Evolutionary conservation across 1,140 invertebrate genomes (phyloP).

Genomic region (Aphis craccivora): DNA sequence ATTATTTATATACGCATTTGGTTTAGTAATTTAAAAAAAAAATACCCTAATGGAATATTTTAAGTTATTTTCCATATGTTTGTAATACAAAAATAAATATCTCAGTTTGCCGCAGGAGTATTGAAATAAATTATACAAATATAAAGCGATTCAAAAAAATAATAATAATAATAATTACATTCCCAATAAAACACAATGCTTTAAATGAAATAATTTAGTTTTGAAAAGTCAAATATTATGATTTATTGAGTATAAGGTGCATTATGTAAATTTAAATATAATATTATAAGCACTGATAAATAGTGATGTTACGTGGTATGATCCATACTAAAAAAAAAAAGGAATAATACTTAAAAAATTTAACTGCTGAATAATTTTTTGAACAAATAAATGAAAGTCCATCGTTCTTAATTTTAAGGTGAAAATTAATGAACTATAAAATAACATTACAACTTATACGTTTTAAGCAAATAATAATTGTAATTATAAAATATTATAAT

Average conservation of each 20-base stretch:
- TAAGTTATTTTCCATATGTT: slow-evolving; percentile 18
- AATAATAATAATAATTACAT: neutral
- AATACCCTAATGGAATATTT: neutral
- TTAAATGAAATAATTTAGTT: neutral
- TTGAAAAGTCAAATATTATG: neutral
- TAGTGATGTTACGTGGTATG: neutral
- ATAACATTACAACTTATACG: neutral
- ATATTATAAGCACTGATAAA: neutral
- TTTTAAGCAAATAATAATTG: neutral
- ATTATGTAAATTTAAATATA: neutral
- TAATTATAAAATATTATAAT: neutral
- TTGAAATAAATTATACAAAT: neutral
- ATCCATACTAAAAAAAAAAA: neutral
- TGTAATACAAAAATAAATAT: neutral
- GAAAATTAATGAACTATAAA: neutral
- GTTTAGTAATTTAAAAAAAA: neutral
- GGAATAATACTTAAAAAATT: neutral
- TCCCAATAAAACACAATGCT: neutral
- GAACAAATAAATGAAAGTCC: neutral
- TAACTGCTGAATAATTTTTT: neutral
- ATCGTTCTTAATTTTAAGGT: neutral
- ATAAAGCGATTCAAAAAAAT: neutral
- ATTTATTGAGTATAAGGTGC: neutral
- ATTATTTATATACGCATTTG: neutral
- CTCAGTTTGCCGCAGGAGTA: neutral